Conservation (phyloP, 2,888 invertebrate genomes). For the Junonia oenone region DNA sequence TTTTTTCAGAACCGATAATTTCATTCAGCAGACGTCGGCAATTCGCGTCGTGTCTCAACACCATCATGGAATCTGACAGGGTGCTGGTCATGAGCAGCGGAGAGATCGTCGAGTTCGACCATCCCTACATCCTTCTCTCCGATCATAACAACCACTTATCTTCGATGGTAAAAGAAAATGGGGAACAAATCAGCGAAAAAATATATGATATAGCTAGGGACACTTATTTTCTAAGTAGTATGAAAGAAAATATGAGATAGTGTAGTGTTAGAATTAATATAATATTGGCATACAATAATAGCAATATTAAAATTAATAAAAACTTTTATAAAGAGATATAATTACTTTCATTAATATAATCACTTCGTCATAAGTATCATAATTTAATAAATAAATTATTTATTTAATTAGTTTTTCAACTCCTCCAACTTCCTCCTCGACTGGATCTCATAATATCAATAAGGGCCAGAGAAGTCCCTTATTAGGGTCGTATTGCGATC, state of each 20-base stretch:
- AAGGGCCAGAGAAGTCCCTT: no score
- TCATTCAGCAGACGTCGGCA: conserved; percentile 91
- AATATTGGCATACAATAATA: no score
- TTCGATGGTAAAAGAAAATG: conserved; percentile 81
- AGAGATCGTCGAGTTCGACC: conserved; percentile 82
- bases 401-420: no score
- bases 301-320: no score
- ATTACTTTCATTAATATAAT: no score
- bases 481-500: no score
- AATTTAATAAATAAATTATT: no score
- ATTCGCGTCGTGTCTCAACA: conserved; percentile 90
- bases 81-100: conserved; percentile 84
- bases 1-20: conserved; percentile 82
- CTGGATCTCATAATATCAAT: no score
- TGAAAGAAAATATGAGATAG: conserved; percentile 54
- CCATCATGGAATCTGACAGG: conserved; percentile 93
- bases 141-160: conserved; percentile 75
- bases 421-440: no score
- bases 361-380: no score
- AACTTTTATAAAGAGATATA: no score
- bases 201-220: conserved; percentile 71
- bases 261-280: no score
- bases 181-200: conserved; percentile 72
- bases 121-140: conserved; percentile 79
- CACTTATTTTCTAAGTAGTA: conserved; percentile 54